These are phyloP conservation scores for Anguilla obscura DNA, from an alignment of 2,797 vertebrate species.

Conservation along the genomic window DNA sequence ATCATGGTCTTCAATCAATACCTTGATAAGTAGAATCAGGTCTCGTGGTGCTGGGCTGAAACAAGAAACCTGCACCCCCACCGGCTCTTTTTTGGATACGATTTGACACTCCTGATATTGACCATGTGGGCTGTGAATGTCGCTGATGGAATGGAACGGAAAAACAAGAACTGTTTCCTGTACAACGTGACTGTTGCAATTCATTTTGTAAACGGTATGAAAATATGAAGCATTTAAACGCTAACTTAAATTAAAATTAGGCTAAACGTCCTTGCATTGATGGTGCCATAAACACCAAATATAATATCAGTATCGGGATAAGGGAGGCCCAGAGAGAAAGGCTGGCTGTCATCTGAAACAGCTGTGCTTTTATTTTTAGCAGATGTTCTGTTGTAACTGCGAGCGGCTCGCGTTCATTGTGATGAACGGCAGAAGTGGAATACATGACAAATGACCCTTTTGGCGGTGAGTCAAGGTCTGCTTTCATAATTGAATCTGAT, in stretches of 20 bases:
- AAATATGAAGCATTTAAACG: background rate
- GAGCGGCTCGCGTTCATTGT: slow-evolving; percentile 31
- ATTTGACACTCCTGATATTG: background rate
- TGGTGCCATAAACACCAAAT: slow-evolving; percentile 21
- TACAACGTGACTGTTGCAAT: background rate
- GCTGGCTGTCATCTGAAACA: slow-evolving; percentile 47
- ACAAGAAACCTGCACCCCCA: too few species aligned
- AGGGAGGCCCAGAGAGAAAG: slow-evolving; percentile 36
- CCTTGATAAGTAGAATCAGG: too few species aligned
- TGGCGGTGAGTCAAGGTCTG: slow-evolving; percentile 16
- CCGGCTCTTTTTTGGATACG: too few species aligned
- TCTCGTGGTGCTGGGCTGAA: too few species aligned
- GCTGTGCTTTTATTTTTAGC: slow-evolving; percentile 64
- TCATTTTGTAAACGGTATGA: background rate
- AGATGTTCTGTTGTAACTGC: slow-evolving; percentile 59
- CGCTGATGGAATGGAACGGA: background rate
- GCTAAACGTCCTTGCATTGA: background rate
- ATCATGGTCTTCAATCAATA: too few species aligned
- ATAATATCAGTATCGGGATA: slow-evolving; percentile 27
- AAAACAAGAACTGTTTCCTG: background rate
- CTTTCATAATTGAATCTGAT: slow-evolving; percentile 22
- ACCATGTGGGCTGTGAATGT: background rate
- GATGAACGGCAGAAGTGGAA: slow-evolving; percentile 38
- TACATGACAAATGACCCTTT: background rate
- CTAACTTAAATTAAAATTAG: slow-evolving; percentile 23